Evolutionary conservation across 2,888 invertebrate genomes (phyloP).

Genomic region (Hyppa rectilinea): DNA sequence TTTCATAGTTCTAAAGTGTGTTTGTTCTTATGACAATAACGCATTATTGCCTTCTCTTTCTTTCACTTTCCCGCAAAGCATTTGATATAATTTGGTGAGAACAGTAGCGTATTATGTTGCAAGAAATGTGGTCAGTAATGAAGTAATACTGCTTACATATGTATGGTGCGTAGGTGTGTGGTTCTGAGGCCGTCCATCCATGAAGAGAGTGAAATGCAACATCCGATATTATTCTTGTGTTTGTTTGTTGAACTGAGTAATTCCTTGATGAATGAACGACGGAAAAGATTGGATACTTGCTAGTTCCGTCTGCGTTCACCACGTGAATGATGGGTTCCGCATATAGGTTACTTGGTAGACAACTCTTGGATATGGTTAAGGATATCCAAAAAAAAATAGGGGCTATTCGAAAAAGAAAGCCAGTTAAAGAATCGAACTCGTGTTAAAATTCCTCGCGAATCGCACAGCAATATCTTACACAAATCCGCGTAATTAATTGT

Average conservation of each 20-base stretch:
- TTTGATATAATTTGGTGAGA: neutral
- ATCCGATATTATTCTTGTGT: conserved; percentile 18
- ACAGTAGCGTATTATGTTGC: neutral
- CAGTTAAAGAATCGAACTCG: conserved; percentile 5
- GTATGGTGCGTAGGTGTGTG: neutral
- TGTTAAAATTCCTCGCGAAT: conserved; percentile 35
- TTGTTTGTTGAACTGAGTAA: conserved; percentile 35
- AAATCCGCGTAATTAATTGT: conserved; percentile 50
- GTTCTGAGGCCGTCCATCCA: neutral
- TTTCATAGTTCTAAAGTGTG: no score
- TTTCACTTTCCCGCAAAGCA: neutral
- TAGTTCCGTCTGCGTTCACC: conserved; percentile 11
- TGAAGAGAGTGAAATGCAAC: conserved; percentile 5
- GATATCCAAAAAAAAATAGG: neutral
- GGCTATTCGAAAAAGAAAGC: neutral
- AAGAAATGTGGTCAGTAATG: neutral
- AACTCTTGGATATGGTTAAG: neutral
- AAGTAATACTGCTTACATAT: neutral
- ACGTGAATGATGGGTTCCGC: neutral
- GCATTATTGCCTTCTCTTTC: no score
- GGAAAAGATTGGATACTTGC: conserved; percentile 38
- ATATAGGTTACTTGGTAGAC: neutral
- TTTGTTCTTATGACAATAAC: no score
- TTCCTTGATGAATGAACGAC: conserved; percentile 29
- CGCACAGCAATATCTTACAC: conserved; percentile 21